Percentiles rank a stretch among this genome's conserved stretches.
These are phyloP conservation scores for Graptemys geographica DNA, from an alignment of 2,797 vertebrate species.

Conservation along the genomic window DNA sequence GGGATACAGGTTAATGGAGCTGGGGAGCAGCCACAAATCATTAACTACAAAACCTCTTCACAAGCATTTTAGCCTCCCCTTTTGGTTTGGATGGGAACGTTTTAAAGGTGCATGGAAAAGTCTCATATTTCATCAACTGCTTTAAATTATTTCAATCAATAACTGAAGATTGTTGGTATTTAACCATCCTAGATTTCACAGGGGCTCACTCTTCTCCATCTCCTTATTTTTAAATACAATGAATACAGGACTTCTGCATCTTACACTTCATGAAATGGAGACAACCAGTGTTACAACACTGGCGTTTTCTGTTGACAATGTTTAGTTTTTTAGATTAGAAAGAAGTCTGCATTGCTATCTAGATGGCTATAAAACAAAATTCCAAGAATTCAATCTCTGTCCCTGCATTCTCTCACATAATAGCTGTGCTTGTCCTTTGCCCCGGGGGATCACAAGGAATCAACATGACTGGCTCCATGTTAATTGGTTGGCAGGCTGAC, in stretches of 20 bases:
- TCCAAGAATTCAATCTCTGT: conserved; percentile 60
- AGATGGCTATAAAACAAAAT: not conserved
- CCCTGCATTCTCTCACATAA: conserved; percentile 54
- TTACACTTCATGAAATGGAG: conserved; percentile 11
- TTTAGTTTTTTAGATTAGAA: not conserved
- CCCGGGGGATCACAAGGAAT: not conserved
- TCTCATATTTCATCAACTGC: not conserved
- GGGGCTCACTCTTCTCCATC: not conserved
- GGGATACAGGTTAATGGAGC: too few relatives aligned
- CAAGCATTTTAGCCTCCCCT: not conserved
- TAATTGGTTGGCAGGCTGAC: conserved; percentile 17
- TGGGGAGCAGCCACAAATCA: not conserved
- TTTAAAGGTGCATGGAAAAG: not conserved
- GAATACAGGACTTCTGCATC: not conserved
- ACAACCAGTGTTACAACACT: not conserved
- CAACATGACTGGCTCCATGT: not conserved
- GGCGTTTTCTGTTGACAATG: not conserved
- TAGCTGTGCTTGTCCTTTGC: conserved; percentile 52
- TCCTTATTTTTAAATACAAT: not conserved
- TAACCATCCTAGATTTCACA: not conserved
- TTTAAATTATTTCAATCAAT: not conserved
- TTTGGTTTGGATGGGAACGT: not conserved
- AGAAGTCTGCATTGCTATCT: conserved; percentile 44
- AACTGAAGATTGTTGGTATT: not conserved
- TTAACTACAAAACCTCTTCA: not conserved